phyloP scores from a whole-genome alignment of 1,140 invertebrate species.

The Homalodisca vitripennis region DNA sequence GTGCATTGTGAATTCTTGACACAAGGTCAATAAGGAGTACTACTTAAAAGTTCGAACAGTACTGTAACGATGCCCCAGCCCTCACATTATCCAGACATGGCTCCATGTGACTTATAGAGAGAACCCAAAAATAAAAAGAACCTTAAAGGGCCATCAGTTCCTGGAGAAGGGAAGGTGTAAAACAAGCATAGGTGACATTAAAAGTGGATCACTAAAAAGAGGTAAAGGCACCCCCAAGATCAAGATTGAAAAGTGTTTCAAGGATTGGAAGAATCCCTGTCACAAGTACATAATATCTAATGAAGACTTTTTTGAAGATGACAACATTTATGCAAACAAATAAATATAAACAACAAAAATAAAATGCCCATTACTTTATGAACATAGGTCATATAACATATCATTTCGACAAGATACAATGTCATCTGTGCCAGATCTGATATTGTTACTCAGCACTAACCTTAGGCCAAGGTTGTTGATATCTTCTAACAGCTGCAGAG shows the following conservation, averaged over 20 bases:
- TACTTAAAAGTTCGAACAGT: too few relatives aligned
- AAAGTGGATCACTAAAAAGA: not conserved
- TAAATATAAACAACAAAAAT: not conserved
- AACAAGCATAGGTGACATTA: not conserved
- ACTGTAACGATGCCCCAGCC: not conserved
- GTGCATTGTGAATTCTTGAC: too few relatives aligned
- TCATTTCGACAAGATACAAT: not conserved
- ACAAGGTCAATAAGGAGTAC: too few relatives aligned
- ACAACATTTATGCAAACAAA: conserved; percentile 1
- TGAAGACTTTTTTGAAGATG: too few relatives aligned
- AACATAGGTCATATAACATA: not conserved
- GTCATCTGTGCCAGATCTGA: not conserved
- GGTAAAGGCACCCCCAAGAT: not conserved
- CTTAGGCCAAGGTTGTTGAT: conserved; percentile 65
- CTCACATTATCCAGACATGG: not conserved
- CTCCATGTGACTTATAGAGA: not conserved
- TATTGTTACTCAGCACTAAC: conserved; percentile 46
- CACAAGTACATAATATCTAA: too few relatives aligned
- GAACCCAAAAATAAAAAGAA: not conserved
- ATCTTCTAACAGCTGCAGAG: conserved; percentile 60
- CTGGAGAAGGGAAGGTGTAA: too few relatives aligned
- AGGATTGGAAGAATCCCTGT: not conserved
- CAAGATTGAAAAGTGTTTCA: not conserved
- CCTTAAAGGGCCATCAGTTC: not conserved
- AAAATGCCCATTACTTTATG: not conserved